Evolutionary conservation across 2,888 invertebrate species (phyloP), one percentile per base, ranked within the genome.

Genomic region (Pandemis corylana): DNA sequence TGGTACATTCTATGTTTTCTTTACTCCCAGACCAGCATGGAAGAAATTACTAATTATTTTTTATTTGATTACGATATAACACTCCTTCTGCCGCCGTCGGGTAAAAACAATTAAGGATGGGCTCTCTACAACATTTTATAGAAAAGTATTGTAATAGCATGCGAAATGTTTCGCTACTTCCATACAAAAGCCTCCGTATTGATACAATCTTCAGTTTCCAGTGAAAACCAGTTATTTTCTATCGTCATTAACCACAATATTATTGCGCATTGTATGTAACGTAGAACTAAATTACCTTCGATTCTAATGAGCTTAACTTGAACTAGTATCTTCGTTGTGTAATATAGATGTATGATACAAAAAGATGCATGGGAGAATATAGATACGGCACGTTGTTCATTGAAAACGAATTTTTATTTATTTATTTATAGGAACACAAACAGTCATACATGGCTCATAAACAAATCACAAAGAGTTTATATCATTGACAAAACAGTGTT

Each of bases 101-200:
- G 28, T 36, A 13, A 44, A 44, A 44, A 44, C 7, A 4, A 44
- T 5, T 44, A 5, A 44, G 9, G 44, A 44, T 36, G 28, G 28
- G 4, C 4, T 2, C 2, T 36, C 28, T 36, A 36, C 28, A 36
- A 36, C 28, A 36, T 36, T 36, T 20, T 20, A 20, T 20, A 2
- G 44, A 44, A 44, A 44, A 44, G 7, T 12, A 10, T 49, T 10
- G 13, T 49, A 20, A 20, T 20, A 20, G 0, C 53, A 6, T 56
- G 51, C 13, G 51, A 51, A 51, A 4, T 6, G n/a, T 51, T 51
- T 51, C 51, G n/a, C 51, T 51, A 7, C 20, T 7, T 51, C 13
- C 13, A n/a, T n/a, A 44, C 59, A 59, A 42, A n/a, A 67, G 13
- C 59, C 28, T 65, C n/a, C 59, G 66, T 49, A 59, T 66, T 59